A percentile compares a stretch with the other conserved stretches of the same genome.
Conservation (phyloP, 2,113 vertebrate genomes). For the Arizona elegans region DNA sequence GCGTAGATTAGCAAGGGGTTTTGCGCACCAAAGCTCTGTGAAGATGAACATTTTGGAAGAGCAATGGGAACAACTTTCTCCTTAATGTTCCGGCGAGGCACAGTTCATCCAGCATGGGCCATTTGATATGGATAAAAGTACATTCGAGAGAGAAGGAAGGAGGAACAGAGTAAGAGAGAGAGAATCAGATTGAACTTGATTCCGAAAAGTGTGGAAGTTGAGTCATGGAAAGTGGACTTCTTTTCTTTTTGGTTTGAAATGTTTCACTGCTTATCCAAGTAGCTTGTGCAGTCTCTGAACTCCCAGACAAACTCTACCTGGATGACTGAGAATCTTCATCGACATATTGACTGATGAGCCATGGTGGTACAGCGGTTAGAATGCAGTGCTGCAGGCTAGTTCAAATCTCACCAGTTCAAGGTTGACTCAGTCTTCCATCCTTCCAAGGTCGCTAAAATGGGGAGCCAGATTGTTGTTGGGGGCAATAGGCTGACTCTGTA, state of each 20-base stretch:
- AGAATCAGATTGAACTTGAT: not conserved
- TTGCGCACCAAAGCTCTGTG: fast-evolving
- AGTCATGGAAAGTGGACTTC: not conserved
- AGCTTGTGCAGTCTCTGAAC: not conserved
- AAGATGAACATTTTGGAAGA: not conserved
- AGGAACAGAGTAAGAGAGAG: not conserved
- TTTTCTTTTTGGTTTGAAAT: not conserved
- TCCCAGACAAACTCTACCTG: not conserved
- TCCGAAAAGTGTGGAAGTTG: not conserved
- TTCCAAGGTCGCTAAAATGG: too few relatives aligned
- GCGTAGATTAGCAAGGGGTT: not conserved
- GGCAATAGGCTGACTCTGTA: too few relatives aligned
- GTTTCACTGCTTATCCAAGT: not conserved
- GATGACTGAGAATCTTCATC: not conserved
- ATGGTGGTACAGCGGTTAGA: too few relatives aligned
- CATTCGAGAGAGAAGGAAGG: not conserved
- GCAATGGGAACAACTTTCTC: not conserved
- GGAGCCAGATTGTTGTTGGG: too few relatives aligned
- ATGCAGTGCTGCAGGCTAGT: too few relatives aligned
- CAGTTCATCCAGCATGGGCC: not conserved
- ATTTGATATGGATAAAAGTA: not conserved
- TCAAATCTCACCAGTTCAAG: too few relatives aligned
- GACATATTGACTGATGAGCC: not conserved
- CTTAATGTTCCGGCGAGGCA: not conserved
- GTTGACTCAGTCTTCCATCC: too few relatives aligned